These are phyloP conservation scores for Panthera leo DNA, from an alignment of 2,113 vertebrate species.

Conservation along the genomic window DNA sequence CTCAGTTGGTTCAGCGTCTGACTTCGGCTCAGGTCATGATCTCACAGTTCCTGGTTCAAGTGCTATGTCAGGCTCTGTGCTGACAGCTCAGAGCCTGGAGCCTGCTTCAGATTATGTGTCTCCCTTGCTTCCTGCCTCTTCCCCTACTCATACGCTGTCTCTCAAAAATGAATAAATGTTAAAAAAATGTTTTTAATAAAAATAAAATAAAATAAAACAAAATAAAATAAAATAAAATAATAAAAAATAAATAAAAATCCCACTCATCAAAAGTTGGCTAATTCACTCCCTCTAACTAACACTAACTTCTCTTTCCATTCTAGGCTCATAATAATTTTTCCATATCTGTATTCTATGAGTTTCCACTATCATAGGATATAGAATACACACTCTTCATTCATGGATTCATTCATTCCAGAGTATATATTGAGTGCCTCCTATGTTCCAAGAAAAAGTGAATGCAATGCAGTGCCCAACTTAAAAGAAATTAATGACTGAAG, in stretches of 20 bases:
- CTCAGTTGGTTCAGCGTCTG: too few species aligned
- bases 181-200: too few species aligned
- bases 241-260: background rate
- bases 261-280: background rate
- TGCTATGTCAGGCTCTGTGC: too few species aligned
- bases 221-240: too few species aligned
- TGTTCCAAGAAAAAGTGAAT: background rate
- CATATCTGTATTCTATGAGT: background rate
- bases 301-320: background rate
- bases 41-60: too few species aligned
- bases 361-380: background rate
- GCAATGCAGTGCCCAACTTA: background rate
- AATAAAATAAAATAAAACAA: too few species aligned
- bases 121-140: too few species aligned
- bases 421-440: background rate
- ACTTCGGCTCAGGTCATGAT: too few species aligned
- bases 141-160: too few species aligned
- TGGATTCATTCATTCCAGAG: background rate
- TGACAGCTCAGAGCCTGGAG: too few species aligned
- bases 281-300: background rate
- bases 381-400: background rate
- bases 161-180: too few species aligned
- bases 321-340: background rate
- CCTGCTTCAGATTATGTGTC: too few species aligned
- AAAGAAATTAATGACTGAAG: background rate